Evolutionary conservation across 2,888 invertebrate species (phyloP).

Genomic region (Synanthedon formicaeformis): DNA sequence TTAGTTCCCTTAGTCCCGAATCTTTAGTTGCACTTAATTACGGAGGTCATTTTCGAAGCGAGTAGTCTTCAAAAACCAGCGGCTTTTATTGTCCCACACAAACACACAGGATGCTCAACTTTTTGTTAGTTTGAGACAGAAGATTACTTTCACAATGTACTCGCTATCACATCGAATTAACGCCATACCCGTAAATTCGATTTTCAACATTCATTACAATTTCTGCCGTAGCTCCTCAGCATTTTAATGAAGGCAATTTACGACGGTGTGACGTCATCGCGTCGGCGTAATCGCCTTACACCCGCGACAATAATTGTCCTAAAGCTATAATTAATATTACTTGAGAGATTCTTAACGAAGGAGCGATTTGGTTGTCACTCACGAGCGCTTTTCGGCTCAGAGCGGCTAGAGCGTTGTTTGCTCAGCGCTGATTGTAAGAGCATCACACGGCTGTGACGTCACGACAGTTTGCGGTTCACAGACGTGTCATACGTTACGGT

Average conservation of each 20-base stretch:
- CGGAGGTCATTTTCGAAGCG: no score
- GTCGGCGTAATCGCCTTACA: conserved; percentile 24
- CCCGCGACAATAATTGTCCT: conserved; percentile 19
- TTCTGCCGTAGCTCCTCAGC: conserved; percentile 29
- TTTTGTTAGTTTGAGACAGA: no score
- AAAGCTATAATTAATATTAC: conserved; percentile 23
- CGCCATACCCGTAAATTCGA: background rate
- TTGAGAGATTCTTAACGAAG: conserved; percentile 11
- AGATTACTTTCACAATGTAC: background rate
- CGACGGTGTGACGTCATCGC: conserved; percentile 32
- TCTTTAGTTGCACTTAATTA: no score
- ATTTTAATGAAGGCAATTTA: conserved; percentile 50
- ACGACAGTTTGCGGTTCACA: background rate
- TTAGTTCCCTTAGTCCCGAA: no score
- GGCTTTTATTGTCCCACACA: no score
- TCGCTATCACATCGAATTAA: background rate
- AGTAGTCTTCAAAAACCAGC: no score
- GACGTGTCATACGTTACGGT: background rate
- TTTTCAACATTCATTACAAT: background rate
- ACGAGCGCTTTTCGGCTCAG: conserved; percentile 3
- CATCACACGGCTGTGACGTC: background rate
- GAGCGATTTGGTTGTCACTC: conserved; percentile 10
- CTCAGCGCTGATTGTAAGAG: background rate
- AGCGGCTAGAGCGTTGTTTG: conserved; percentile 1
- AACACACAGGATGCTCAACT: no score